Evolutionary conservation across 1,140 invertebrate genomes (phyloP), one percentile per base, ranked within the genome.

Genomic region (Halictus rubicundus): DNA sequence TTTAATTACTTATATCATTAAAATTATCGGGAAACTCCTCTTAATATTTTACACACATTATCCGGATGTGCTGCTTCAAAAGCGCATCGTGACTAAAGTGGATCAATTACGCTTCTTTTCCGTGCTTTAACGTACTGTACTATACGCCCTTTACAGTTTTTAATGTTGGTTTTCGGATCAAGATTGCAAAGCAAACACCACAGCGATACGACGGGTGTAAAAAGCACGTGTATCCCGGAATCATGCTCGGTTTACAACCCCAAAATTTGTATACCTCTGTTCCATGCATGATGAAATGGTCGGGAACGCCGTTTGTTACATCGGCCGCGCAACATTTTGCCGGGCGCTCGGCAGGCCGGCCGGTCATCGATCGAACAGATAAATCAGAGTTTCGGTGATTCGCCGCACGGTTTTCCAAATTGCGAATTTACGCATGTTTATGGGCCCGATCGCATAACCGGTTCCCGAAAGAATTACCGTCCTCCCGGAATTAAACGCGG

Each of bases 321-420:
- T 12, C 19, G 16, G 10, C 1, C 25, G 32, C 16, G 60, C 68
- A 72, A 79, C 63, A 49, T 66, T 59, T 39, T 25, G 25, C 25
- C 3, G 23, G 27, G 32, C 16, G n/a, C 21, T 42, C 64, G 37
- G 59, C 68, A 27, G 23, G 49, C 8, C n/a, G 60, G 68, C 21
- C 6, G 27, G 61, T 49, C 59, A 59, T 39, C 78, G 68, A 66
- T 63, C 52, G 32, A 54, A 39, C 64, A 79, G 70, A 79, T 89
- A 87, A 87, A 89, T 89, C 86, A 86, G 68, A 82, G 87, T 82
- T 86, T 85, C 75, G 77, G 77, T 81, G 68, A 84, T 71, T 87
- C 78, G 72, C 84, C 77, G 83, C 76, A 69, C 70, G 81, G 84
- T 88, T 85, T 78, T 78, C 68, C 84, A 82, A 86, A 89, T 90